Base-by-base conservation (phyloP, 2,888 invertebrate genomes). In the Megaustenia siamemsis region DNA sequence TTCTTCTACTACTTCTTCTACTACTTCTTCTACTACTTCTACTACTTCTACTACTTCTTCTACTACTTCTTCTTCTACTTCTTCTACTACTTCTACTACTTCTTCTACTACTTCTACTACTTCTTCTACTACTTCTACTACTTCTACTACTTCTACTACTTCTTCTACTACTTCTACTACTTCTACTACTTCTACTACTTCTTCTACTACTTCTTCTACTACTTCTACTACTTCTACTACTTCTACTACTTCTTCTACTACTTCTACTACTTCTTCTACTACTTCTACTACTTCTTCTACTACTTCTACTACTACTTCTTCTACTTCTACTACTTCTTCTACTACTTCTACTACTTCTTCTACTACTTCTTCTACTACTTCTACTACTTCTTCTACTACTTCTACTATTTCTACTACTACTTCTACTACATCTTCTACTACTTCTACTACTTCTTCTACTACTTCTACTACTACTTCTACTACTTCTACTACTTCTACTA, bases 401-500 rank as follows among this genome's bases (percentile, higher is more conserved):
- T 32, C 73, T n/a, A n/a, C n/a, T n/a, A n/a, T n/a, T n/a, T n/a
- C n/a, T n/a, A n/a, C n/a, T n/a, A n/a, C n/a, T n/a, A 38, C 73
- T 73, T 32, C 73, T 73, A 73, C 73, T 73, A 73, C 73, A 32
- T 32, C 73, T 73, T 32, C 73, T 73, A 73, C 73, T 73, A 73
- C 73, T 21, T 32, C 18, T 35, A 21, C 18, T 35, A 73, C 38
- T 73, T 32, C 73, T 73, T 32, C 73, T 73, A 73, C 73, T 73
- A 40, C 73, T 73, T 32, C 73, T 73, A 73, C 73, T 73, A 73
- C 73, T 73, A 73, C 73, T 73, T 32, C 73, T 73, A 73, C 38
- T 73, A 73, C 66, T 79, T 4, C 79, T 66, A 66, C 79, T 79
- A 43, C 79, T 79, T 1, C 79, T 79, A 73, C 38, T 73, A 38